Conservation (phyloP, 2,797 vertebrate species). For the Dipus sagitta region DNA sequence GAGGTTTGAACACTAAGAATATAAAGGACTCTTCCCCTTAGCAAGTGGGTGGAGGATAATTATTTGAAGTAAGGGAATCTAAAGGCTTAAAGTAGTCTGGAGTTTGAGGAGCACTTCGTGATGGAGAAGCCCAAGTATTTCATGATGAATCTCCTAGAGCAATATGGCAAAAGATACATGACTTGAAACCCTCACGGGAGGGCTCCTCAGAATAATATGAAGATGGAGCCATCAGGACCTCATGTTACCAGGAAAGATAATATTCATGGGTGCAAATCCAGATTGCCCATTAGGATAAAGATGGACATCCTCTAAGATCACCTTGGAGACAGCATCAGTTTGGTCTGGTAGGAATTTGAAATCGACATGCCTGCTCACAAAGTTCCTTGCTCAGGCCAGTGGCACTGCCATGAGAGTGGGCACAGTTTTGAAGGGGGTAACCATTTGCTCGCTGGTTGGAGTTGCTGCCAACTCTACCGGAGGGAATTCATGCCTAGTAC, state of each 20-base stretch:
- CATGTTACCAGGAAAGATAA: neutral
- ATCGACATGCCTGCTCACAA: neutral
- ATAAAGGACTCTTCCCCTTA: slow-evolving; percentile 3
- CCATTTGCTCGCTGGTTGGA: too few relatives aligned
- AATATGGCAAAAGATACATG: neutral
- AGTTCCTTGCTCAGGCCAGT: neutral
- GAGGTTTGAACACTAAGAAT: slow-evolving; percentile 37
- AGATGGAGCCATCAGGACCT: neutral
- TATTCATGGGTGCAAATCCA: neutral
- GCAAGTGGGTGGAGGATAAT: slow-evolving; percentile 2
- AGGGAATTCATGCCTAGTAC: too few relatives aligned
- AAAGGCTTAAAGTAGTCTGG: slow-evolving; percentile 22
- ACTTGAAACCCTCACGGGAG: slow-evolving; percentile 11
- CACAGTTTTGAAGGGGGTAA: too few relatives aligned
- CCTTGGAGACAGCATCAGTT: neutral
- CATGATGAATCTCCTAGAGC: neutral
- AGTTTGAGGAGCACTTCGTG: slow-evolving; percentile 45
- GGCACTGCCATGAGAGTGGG: too few relatives aligned
- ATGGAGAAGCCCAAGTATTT: neutral
- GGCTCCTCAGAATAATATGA: neutral
- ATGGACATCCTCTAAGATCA: neutral
- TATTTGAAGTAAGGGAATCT: slow-evolving; percentile 32
- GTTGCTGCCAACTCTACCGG: too few relatives aligned
- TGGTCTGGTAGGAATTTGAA: neutral
- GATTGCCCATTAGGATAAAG: neutral